Base-by-base conservation (phyloP, 2,797 vertebrate species). In the Gymnodraco acuticeps region DNA sequence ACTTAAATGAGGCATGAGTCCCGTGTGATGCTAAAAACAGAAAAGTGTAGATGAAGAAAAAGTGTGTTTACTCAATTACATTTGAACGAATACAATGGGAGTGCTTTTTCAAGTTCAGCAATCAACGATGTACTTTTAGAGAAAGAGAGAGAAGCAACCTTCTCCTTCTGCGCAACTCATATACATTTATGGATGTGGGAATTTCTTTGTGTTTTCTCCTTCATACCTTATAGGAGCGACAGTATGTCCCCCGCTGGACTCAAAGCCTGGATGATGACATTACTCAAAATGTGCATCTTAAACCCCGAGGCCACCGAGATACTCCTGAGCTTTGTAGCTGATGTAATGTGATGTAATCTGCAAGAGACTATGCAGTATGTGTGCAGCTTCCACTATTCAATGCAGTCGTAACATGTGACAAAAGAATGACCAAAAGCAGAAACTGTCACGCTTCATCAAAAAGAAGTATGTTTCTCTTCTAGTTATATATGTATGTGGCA, bases 71-170 rank as follows among this genome's bases (percentile, higher is more conserved):
- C 17, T 46, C 46, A 31, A 75, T 89, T 59, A 73, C 77, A 83
- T 55, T 73, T 90, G 83, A 76, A 89, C 23, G 15, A 78, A 84
- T 48, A 75, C 63, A 78, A 51, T 64, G 64, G 60, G n/a, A 73
- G 77, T 68, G 59, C 65, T 82, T 56, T 47, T 71, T 73, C 19
- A 79, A 45, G 75, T 58, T 73, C 17, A 10, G 51, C 15, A 42
- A 70, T 76, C 62, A 88, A 19, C 11, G 71, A 73, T 66, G 71
- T 81, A 64, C 53, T 81, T 19, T 46, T 33, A 66, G 23, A 19
- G 15, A 31, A 5, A 50, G 19, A 62, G 15, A 23, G 10, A 63
- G 67, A 19, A 69, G 47, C 63, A 73, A 46, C 2, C 10, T 75
- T 47, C 50, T 62, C 15, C 38, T 70, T 78, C 70, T 60, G 73